Percentiles rank a stretch among this genome's conserved stretches.
phyloP scores from a whole-genome alignment of 35 echinoderm and acorn worm species.

The Lytechinus pictus region DNA sequence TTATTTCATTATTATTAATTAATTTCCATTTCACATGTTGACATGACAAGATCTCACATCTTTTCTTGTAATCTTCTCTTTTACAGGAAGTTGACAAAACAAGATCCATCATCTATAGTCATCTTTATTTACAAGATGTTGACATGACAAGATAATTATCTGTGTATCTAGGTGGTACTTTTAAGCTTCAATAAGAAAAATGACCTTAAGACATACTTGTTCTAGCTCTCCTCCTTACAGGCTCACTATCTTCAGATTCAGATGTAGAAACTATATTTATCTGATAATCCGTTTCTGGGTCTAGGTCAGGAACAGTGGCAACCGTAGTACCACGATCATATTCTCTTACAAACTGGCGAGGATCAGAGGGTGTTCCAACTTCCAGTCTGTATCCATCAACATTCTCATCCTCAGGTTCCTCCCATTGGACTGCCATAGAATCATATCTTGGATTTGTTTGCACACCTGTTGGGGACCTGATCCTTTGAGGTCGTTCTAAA shows the following conservation, averaged over 20 bases:
- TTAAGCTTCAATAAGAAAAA: not conserved
- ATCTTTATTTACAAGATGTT: too few relatives aligned
- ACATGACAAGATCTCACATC: too few relatives aligned
- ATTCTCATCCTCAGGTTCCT: constrained; percentile 1
- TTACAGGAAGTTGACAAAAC: too few relatives aligned
- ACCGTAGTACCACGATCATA: not conserved
- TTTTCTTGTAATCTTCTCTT: too few relatives aligned
- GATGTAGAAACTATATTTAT: not conserved
- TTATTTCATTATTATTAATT: too few relatives aligned
- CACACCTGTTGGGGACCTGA: not conserved
- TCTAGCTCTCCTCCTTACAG: constrained; percentile 9
- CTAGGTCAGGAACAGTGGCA: not conserved
- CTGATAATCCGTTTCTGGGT: constrained; percentile 2
- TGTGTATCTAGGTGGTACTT: too few relatives aligned
- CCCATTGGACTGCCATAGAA: not conserved
- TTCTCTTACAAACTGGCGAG: not conserved
- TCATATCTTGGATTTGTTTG: not conserved
- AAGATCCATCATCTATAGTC: too few relatives aligned
- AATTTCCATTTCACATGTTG: too few relatives aligned
- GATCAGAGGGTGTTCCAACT: constrained; percentile 9
- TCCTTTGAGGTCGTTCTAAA: not conserved
- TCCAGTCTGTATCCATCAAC: not conserved
- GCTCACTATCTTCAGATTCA: not conserved
- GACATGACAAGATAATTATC: too few relatives aligned
- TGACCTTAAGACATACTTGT: not conserved